Conservation (phyloP, 2,113 vertebrate genomes). For the Nicator chloris region DNA sequence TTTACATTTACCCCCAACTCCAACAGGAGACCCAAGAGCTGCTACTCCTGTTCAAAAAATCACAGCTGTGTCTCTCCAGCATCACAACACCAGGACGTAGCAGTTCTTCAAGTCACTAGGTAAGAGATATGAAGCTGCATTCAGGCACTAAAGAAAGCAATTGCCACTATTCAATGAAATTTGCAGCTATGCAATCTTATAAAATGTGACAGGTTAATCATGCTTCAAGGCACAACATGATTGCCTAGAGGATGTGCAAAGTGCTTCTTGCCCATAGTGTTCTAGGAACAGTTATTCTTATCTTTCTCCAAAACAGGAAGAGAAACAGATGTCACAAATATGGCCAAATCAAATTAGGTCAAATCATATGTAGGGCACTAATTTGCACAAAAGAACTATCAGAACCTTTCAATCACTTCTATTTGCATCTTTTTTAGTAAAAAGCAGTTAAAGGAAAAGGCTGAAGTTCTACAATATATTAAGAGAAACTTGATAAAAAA, state of each 20-base stretch:
- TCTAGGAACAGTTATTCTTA: not conserved
- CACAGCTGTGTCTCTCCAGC: not conserved
- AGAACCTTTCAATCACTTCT: not conserved
- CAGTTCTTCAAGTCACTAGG: not conserved
- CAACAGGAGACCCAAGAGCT: not conserved
- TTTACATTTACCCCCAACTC: not conserved
- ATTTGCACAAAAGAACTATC: not conserved
- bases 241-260: not conserved
- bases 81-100: not conserved
- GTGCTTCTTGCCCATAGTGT: not conserved
- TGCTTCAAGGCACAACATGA: not conserved
- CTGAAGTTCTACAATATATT: not conserved
- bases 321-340: not conserved
- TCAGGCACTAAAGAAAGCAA: not conserved
- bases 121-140: not conserved
- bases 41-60: not conserved
- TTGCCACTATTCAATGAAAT: not conserved
- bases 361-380: not conserved
- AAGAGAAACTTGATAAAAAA: not conserved
- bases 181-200: not conserved
- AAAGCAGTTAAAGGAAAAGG: not conserved
- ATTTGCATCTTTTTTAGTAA: not conserved
- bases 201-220: not conserved
- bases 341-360: not conserved
- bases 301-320: not conserved